These are phyloP conservation scores for Habropoda laboriosa DNA, from an alignment of 1,140 invertebrate genomes.

Conservation along the genomic window DNA sequence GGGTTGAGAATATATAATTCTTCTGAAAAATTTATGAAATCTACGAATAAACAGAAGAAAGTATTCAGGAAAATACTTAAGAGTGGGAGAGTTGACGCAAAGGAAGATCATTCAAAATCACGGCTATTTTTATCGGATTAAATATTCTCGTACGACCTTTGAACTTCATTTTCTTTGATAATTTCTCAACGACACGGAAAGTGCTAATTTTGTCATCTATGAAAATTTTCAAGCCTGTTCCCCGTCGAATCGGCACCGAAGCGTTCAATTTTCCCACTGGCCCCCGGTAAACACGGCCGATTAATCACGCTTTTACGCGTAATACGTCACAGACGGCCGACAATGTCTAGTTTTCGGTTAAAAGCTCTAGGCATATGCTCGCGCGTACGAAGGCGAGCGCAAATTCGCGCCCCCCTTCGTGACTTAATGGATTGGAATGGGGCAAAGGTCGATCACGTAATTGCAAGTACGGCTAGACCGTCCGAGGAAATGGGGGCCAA, in stretches of 20 bases:
- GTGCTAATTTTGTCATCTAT: no score
- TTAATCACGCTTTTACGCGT: constrained; percentile 54
- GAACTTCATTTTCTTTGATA: no score
- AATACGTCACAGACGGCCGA: constrained; percentile 41
- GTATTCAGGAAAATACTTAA: no score
- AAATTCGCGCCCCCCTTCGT: constrained; percentile 54
- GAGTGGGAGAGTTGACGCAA: no score
- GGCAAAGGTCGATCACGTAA: constrained; percentile 68
- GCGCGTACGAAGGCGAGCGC: constrained; percentile 28
- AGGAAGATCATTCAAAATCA: no score
- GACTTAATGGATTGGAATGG: constrained; percentile 69
- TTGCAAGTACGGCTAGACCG: constrained; percentile 57
- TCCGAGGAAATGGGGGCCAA: constrained; percentile 9
- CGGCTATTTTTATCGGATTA: no score
- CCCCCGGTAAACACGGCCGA: constrained; percentile 23
- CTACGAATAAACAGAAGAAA: no score
- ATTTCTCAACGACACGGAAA: no score
- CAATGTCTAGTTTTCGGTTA: constrained; percentile 47
- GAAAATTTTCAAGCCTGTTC: background rate
- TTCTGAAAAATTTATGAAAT: no score
- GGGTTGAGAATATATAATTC: no score
- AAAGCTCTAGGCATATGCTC: constrained; percentile 57
- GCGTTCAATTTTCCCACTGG: background rate
- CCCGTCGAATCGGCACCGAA: background rate
- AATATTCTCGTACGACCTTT: no score